These are phyloP conservation scores for Notospermus geniculatus DNA, from an alignment of 1,140 invertebrate genomes.

Conservation along the genomic window DNA sequence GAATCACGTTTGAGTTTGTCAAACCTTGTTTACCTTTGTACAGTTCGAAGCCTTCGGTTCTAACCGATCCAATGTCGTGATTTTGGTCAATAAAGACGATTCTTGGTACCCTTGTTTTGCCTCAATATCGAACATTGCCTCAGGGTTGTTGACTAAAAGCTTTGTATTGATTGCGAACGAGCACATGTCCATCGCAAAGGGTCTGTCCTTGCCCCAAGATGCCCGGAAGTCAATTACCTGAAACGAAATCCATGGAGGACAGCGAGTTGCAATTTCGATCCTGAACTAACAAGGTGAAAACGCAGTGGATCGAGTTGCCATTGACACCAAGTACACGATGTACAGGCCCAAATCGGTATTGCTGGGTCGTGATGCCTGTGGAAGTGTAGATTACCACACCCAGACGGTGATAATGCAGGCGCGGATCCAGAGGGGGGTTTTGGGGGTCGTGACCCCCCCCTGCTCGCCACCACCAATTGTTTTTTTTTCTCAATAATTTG, in stretches of 20 bases:
- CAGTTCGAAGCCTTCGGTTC: slow-evolving; percentile 63
- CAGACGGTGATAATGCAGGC: no score
- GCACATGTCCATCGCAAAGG: slow-evolving; percentile 97
- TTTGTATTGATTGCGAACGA: slow-evolving; percentile 92
- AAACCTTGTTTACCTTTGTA: no score
- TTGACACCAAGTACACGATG: no score
- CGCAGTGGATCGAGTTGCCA: background rate
- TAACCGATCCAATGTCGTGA: slow-evolving; percentile 70
- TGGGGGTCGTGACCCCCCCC: no score
- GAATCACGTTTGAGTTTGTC: slow-evolving; percentile 16
- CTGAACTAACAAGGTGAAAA: background rate
- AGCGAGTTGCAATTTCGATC: no score
- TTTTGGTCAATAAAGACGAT: slow-evolving; percentile 79
- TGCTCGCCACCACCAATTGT: no score
- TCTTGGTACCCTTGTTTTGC: slow-evolving; percentile 88
- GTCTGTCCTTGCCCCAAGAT: slow-evolving; percentile 83
- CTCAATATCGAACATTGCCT: slow-evolving; percentile 79
- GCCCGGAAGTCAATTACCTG: slow-evolving; percentile 82
- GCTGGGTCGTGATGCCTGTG: background rate
- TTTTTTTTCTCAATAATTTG: no score
- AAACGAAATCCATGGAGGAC: slow-evolving; percentile 10
- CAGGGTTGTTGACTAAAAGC: slow-evolving; percentile 71
- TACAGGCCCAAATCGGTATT: background rate
- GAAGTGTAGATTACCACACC: no score
- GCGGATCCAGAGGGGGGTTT: no score